Base-by-base conservation (phyloP, 2,888 invertebrate genomes). In the Lordiphosa andalusiaca region DNA sequence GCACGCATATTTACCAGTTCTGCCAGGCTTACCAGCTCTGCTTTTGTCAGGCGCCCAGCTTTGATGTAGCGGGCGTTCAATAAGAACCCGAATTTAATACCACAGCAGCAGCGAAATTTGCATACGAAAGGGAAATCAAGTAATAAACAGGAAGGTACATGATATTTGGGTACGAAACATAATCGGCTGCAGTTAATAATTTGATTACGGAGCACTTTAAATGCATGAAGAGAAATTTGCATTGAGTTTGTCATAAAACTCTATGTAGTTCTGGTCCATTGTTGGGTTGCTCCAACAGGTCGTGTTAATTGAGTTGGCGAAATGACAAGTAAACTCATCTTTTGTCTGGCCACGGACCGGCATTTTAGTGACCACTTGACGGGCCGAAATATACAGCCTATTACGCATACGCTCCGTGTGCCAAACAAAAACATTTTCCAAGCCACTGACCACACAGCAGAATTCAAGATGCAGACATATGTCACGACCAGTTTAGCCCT, bases 291-390 rank as follows among this genome's bases (percentile, higher is more conserved):
- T 7, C 25, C 3, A 7, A 6, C 25, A 65, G 64, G 67, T 68
- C 60, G 59, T 62, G 69, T 82, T 84, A 80, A 80, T 80, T 80
- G 83, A 84, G 84, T 84, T 65, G 75, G 50, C 63, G 44, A 64
- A 76, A 67, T 53, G 75, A 69, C 69, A 78, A 63, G 49, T 41
- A 37, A 46, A 42, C 44, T 53, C 30, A 60, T 48, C 63, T 62
- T 62, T 72, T 77, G 73, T 66, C 44, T 53, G 67, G 42, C 76
- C 76, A 65, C 50, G 63, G 46, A 49, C 52, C 39, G 44, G 6
- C 35, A 30, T 39, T 39, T 40, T 36, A 42, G 23, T 51, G 56
- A 40, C 46, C 66, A 56, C 74, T 57, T 71, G 72, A 48, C 53
- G 40, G n/a, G 53, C 47, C 55, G 33, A 48, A 56, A 73, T 58